These are phyloP conservation scores for Dendroctonus valens DNA, from an alignment of 1,140 invertebrate genomes.

Conservation along the genomic window DNA sequence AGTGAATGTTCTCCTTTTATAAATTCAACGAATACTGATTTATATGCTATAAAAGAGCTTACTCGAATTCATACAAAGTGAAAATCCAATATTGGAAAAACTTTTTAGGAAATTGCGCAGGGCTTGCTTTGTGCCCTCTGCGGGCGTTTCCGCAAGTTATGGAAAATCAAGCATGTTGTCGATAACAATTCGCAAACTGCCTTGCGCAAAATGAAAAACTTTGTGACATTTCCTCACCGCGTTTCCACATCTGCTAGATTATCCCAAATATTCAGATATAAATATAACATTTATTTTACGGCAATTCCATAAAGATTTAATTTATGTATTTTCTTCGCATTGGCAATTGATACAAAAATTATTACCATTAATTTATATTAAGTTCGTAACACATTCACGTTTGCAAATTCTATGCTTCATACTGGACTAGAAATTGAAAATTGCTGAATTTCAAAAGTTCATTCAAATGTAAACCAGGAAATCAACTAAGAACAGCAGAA, in stretches of 20 bases:
- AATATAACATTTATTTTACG: constrained; percentile 1
- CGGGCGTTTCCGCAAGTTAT: constrained; percentile 4
- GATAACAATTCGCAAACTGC: constrained; percentile 18
- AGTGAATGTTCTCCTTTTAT: too few species aligned
- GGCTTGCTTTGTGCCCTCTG: constrained; percentile 14
- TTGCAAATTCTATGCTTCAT: neutral
- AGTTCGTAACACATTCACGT: neutral
- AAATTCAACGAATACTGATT: too few species aligned
- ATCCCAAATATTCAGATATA: neutral
- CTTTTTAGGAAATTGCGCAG: constrained; percentile 12
- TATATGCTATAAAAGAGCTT: too few species aligned
- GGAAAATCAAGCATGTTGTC: constrained; percentile 25
- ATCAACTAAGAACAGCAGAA: too few species aligned
- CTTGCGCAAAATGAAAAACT: constrained; percentile 22
- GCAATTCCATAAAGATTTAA: neutral
- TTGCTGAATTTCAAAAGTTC: too few species aligned
- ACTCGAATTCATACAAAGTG: neutral
- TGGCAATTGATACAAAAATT: neutral
- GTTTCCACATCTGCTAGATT: neutral
- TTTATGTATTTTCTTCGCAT: neutral
- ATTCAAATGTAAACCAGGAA: too few species aligned
- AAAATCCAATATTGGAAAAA: neutral
- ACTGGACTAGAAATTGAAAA: too few species aligned
- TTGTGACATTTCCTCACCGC: neutral
- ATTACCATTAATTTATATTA: too few species aligned